Base-by-base conservation (phyloP, 1,140 invertebrate species). In the Drosophila truncata region DNA sequence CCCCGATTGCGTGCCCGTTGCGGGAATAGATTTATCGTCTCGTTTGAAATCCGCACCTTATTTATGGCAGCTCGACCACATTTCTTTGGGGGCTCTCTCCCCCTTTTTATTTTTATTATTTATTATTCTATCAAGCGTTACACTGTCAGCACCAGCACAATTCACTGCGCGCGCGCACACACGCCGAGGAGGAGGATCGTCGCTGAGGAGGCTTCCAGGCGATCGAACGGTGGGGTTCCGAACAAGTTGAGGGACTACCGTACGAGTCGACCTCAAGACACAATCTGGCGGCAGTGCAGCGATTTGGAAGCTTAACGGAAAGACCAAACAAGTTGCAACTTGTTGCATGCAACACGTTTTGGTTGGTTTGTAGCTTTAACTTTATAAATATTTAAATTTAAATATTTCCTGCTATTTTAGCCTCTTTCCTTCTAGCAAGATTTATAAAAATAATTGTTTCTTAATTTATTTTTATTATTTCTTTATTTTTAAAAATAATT, bases 111-210 rank as follows among this genome's bases (percentile, higher is more conserved):
- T 57, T 35, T 70, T 78, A 78, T 78, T 78, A 78, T 78, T 78
- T 78, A 77, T 78, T 78, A 78, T 78, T 78, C 74, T 78, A 78
- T 78, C 72, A 77, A 78, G 74, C 49, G 65, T 78, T 78, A 70
- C 55, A 69, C 55, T 78, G 74, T 78, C 74, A 78, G 74, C 74
- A 78, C 55, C 73, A 69, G 64, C 63, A 77, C 73, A 69, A 69
- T 77, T 78, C 49, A 78, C 74, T 11, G 29, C 16, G 55, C 35
- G 37, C 35, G 29, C 54, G 27, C 44, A 62, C 55, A 33, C 44
- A 16, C 55, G n/a, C 14, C 23, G 37, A 4, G 31, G 39, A 37
- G 35, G 35, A 39, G 18, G 35, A 37, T 37, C 20, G 20, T 55
- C 52, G 33, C 2, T 20, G 33, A 65, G 55, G 62, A 41, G 23